These are phyloP conservation scores for Dreissena rostriformis DNA, from an alignment of 1,140 invertebrate species.

Conservation along the genomic window DNA sequence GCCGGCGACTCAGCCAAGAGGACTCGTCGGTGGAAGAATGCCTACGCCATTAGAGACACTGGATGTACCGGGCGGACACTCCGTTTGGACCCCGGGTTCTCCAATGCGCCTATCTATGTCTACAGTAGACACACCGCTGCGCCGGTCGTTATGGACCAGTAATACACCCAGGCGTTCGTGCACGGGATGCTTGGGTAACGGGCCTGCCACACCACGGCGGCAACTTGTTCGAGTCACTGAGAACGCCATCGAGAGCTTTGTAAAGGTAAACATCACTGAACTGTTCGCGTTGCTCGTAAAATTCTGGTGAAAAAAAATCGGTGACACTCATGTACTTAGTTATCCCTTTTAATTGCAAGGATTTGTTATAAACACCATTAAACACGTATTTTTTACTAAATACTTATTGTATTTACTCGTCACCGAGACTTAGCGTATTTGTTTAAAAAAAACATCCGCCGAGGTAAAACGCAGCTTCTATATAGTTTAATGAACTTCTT, in stretches of 20 bases:
- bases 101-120: no score
- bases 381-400: background rate
- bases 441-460: background rate
- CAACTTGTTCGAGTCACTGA: constrained; percentile 35
- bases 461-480: background rate
- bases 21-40: no score
- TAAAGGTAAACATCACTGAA: background rate
- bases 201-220: background rate
- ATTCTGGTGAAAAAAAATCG: background rate
- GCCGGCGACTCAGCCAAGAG: no score
- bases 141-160: no score
- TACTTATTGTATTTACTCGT: background rate
- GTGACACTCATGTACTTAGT: background rate
- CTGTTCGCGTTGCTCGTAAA: background rate
- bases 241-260: constrained; percentile 6
- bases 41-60: no score
- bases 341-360: background rate
- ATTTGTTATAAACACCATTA: background rate
- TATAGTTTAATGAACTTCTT: no score
- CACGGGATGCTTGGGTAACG: no score
- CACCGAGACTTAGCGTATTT: background rate
- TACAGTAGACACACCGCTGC: no score
- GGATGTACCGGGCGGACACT: no score
- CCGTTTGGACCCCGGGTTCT: no score
- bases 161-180: no score